Evolutionary conservation across 2,888 invertebrate species (phyloP).

Genomic region (Cecidostiba fungosa): DNA sequence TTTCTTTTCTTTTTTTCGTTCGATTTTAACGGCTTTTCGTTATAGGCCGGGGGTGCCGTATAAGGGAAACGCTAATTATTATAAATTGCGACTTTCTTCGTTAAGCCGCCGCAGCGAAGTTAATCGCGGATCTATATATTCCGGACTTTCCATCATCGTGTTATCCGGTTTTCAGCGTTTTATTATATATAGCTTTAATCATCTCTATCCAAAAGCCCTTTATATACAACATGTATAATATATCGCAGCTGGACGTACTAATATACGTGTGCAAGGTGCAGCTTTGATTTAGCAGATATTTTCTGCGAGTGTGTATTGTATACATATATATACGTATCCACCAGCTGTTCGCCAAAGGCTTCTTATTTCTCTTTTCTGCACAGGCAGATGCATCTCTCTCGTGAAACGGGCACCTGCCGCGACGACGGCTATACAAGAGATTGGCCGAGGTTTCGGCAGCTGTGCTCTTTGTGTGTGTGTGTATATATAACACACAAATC

Average conservation of each 20-base stretch:
- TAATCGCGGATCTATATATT: constrained; percentile 1
- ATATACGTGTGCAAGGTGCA: constrained; percentile 7
- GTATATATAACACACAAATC: not conserved
- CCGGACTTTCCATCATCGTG: not conserved
- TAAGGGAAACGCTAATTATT: constrained; percentile 23
- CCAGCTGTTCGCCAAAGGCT: constrained; percentile 13
- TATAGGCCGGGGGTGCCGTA: not conserved
- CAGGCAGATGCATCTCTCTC: constrained; percentile 37
- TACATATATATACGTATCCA: not conserved
- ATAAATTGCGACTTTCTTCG: constrained; percentile 25
- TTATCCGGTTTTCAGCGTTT: not conserved
- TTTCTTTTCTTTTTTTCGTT: not conserved
- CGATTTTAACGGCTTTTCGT: not conserved
- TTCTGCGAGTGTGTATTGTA: not conserved
- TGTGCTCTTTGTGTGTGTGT: not conserved
- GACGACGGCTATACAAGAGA: too few relatives aligned
- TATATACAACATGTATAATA: not conserved
- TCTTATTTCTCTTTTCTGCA: not conserved
- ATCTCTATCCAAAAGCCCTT: not conserved
- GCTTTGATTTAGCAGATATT: constrained; percentile 21
- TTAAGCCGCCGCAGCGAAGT: not conserved
- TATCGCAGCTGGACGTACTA: not conserved
- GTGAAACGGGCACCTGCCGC: constrained; percentile 37
- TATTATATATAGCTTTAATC: constrained; percentile 1
- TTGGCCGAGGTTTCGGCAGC: constrained; percentile 52